A percentile compares a stretch with the other conserved stretches of the same genome.
phyloP scores from a whole-genome alignment of 2,888 invertebrate species.

The Thera obeliscata region DNA sequence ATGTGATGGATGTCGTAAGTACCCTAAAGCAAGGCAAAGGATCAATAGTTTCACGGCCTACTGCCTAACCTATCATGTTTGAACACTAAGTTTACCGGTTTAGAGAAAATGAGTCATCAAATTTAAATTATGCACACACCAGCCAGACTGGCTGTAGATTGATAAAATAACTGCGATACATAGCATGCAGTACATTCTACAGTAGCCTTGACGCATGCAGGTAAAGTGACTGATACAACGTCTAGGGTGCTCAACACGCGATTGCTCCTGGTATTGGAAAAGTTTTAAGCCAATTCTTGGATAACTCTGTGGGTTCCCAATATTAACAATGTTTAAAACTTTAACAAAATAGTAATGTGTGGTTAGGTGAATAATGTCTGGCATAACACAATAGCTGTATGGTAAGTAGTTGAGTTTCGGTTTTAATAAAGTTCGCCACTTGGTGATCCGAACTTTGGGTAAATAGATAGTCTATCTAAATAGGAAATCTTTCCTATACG shows the following conservation, averaged over 20 bases:
- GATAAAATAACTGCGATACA: constrained; percentile 9
- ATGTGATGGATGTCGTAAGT: background rate
- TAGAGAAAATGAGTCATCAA: background rate
- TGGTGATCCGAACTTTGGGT: too few relatives aligned
- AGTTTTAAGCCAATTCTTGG: background rate
- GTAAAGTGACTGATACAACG: constrained; percentile 21
- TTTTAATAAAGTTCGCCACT: too few relatives aligned
- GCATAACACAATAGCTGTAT: background rate
- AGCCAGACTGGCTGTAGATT: background rate
- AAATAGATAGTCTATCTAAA: background rate
- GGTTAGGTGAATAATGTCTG: too few relatives aligned
- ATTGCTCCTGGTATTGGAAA: constrained; percentile 7
- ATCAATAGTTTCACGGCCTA: background rate
- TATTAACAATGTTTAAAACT: too few relatives aligned
- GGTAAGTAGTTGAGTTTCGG: too few relatives aligned
- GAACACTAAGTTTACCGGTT: too few relatives aligned
- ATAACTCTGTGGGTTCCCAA: background rate
- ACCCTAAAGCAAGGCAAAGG: background rate
- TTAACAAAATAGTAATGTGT: too few relatives aligned
- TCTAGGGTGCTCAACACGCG: constrained; percentile 6
- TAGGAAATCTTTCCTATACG: background rate
- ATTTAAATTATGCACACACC: background rate
- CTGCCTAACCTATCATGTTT: background rate
- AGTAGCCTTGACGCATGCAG: constrained; percentile 29
- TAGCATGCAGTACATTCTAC: constrained; percentile 41